Evolutionary conservation across 2,888 invertebrate species (phyloP).

Genomic region (Limnephilus rhombicus): DNA sequence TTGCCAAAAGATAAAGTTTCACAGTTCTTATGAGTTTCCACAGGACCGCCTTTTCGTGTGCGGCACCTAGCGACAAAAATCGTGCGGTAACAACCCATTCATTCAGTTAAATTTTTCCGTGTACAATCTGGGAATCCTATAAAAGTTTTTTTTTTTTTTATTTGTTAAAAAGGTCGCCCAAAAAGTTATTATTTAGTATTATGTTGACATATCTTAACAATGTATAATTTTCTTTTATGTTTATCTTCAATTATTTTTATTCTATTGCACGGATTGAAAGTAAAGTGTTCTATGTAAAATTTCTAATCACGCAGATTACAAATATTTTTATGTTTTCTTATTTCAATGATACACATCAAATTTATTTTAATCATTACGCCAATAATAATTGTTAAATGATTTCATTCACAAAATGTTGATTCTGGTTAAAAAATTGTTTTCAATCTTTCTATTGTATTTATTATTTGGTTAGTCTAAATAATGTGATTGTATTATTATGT

Average conservation of each 20-base stretch:
- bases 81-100: too few relatives aligned
- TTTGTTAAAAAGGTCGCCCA: neutral
- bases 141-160: neutral
- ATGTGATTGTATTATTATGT: neutral
- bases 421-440: neutral
- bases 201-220: neutral
- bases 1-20: too few relatives aligned
- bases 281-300: neutral
- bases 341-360: neutral
- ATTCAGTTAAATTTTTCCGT: too few relatives aligned
- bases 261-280: neutral
- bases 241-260: neutral
- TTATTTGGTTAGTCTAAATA: neutral
- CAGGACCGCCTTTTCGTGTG: too few relatives aligned
- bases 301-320: neutral
- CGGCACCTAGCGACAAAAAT: too few relatives aligned
- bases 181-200: neutral
- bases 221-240: neutral
- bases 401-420: neutral
- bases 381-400: too few relatives aligned
- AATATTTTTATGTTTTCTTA: neutral
- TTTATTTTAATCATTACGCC: too few relatives aligned
- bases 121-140: too few relatives aligned
- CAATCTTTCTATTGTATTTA: neutral
- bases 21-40: too few relatives aligned